Percentiles rank a stretch among this genome's conserved stretches.
Evolutionary conservation across 1,140 invertebrate species (phyloP).

Genomic region (Eulimnadia texana): DNA sequence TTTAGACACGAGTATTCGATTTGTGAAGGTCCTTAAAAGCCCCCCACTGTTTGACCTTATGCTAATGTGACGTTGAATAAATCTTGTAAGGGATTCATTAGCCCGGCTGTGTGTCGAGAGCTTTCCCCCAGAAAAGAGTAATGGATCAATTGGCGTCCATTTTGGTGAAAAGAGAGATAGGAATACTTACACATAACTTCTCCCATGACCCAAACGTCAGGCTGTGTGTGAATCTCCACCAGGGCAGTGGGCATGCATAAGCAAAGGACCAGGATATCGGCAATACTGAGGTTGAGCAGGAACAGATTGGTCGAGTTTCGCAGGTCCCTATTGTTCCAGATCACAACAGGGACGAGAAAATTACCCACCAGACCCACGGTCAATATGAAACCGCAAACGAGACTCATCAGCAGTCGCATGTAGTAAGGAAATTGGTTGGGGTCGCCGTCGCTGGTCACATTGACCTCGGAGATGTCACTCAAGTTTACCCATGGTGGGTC

Average conservation of each 20-base stretch:
- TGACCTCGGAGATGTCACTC: background rate
- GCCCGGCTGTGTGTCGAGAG: no score
- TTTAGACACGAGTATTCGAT: no score
- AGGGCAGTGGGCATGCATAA: slow-evolving; percentile 79
- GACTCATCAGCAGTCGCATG: slow-evolving; percentile 61
- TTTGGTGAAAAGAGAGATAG: no score
- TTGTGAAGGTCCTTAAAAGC: no score
- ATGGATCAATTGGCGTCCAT: no score
- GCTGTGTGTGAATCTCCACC: slow-evolving; percentile 72
- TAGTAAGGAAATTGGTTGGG: slow-evolving; percentile 47
- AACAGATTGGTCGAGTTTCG: slow-evolving; percentile 89
- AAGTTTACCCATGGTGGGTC: background rate
- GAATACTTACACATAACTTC: slow-evolving; percentile 84
- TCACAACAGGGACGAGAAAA: slow-evolving; percentile 80
- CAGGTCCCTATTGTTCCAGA: slow-evolving; percentile 78
- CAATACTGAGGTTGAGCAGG: slow-evolving; percentile 80
- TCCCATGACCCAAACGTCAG: slow-evolving; percentile 78
- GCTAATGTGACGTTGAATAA: no score
- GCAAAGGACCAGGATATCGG: slow-evolving; percentile 73
- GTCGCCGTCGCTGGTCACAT: background rate
- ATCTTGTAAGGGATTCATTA: no score
- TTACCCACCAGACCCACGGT: slow-evolving; percentile 75
- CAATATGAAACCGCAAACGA: slow-evolving; percentile 69
- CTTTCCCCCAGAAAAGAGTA: no score
- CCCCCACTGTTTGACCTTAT: no score